Conservation (phyloP, 2,797 vertebrate species). For the Vespertilio murinus region DNA sequence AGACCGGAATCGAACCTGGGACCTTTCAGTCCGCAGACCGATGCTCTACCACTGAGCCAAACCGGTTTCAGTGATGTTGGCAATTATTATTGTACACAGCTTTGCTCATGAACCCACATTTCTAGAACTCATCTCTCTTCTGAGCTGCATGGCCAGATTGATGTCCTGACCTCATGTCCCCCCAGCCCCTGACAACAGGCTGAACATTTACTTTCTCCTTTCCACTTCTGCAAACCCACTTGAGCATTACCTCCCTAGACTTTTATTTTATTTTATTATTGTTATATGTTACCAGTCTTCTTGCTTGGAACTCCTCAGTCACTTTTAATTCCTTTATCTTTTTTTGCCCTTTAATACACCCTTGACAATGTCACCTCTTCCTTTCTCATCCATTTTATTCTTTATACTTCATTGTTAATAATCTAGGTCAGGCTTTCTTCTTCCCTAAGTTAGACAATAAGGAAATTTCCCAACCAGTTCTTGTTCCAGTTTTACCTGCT, state of each 20-base stretch:
- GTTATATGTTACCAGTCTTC: background rate
- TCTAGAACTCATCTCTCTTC: background rate
- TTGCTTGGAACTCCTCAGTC: background rate
- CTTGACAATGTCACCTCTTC: background rate
- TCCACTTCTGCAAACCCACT: background rate
- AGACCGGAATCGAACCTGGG: too few relatives aligned
- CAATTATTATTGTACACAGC: background rate
- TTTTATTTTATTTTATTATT: background rate
- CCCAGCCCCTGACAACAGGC: background rate
- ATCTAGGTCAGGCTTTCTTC: conserved; percentile 19
- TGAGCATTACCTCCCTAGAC: background rate
- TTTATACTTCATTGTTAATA: background rate
- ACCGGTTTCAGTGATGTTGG: too few relatives aligned
- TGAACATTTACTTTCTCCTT: background rate
- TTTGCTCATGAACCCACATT: background rate
- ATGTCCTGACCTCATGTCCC: background rate
- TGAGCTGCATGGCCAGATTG: background rate
- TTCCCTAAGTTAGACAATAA: background rate
- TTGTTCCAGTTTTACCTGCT: background rate
- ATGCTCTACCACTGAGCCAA: too few relatives aligned
- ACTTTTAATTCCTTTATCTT: background rate
- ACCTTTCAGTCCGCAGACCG: too few relatives aligned
- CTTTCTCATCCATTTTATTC: background rate
- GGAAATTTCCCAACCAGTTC: background rate
- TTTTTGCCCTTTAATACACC: background rate